Evolutionary conservation across 1,140 invertebrate species (phyloP).

Genomic region (Neodiprion virginianus): DNA sequence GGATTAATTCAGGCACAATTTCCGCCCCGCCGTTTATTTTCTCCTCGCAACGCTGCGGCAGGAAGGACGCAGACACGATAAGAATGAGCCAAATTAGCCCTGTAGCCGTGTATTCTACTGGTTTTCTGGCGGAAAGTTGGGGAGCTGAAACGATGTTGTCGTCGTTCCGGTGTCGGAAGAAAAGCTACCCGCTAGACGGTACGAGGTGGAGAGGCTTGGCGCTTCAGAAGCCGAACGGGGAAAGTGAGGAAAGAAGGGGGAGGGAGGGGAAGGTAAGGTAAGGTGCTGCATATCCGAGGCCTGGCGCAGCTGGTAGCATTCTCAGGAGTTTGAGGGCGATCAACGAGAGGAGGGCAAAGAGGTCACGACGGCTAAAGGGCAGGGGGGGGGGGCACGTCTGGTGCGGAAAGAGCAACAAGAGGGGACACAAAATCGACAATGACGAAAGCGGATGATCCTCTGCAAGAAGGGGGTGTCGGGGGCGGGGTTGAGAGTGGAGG

Average conservation of each 20-base stretch:
- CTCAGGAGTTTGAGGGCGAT: constrained; percentile 3
- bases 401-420: not conserved
- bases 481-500: not conserved
- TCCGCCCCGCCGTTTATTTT: not conserved
- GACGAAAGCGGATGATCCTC: constrained; percentile 1
- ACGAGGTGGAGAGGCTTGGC: not conserved
- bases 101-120: constrained; percentile 25
- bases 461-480: not conserved
- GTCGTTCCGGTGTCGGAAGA: not conserved
- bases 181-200: not conserved
- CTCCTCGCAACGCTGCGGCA: constrained; percentile 5
- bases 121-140: too few relatives aligned
- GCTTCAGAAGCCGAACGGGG: not conserved
- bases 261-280: not conserved
- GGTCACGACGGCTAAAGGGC: too few relatives aligned
- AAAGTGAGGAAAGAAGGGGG: too few relatives aligned
- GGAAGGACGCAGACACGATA: constrained; percentile 38
- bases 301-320: not conserved
- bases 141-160: too few relatives aligned
- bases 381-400: not conserved
- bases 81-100: constrained; percentile 40
- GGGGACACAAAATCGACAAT: not conserved
- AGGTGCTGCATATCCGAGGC: not conserved
- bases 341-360: not conserved
- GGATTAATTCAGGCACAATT: too few relatives aligned